phyloP scores from a whole-genome alignment of 2,113 vertebrate genomes.

The Megaleporinus macrocephalus region DNA sequence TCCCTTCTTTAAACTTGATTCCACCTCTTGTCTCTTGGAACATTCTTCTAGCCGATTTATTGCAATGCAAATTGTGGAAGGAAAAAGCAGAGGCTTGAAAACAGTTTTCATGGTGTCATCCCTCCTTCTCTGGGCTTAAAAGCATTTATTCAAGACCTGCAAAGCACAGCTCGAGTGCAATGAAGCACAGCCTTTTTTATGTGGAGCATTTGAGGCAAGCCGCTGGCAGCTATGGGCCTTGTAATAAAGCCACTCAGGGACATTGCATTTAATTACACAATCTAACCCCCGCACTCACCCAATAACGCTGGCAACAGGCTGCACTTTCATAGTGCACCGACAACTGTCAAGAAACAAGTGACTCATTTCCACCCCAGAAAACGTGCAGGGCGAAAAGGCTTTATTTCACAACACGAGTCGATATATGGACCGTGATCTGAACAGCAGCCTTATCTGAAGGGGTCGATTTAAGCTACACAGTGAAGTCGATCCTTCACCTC shows the following conservation, averaged over 20 bases:
- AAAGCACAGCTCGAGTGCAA: slow-evolving; percentile 23
- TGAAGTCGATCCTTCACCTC: slow-evolving; percentile 22
- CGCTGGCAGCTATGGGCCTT: slow-evolving; percentile 15
- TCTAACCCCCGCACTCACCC: slow-evolving; percentile 28
- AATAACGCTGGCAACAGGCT: neutral
- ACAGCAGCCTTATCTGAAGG: slow-evolving; percentile 25
- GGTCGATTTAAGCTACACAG: slow-evolving; percentile 15
- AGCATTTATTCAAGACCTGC: slow-evolving; percentile 28
- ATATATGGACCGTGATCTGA: slow-evolving; percentile 38
- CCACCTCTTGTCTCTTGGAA: no score
- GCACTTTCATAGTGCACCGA: neutral
- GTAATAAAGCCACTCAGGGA: slow-evolving; percentile 48
- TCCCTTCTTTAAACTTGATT: neutral
- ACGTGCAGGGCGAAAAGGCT: slow-evolving; percentile 29
- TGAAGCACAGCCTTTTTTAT: slow-evolving; percentile 3
- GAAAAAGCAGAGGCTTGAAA: neutral
- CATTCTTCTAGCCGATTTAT: neutral
- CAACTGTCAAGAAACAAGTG: slow-evolving; percentile 19
- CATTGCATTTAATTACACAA: slow-evolving; percentile 46
- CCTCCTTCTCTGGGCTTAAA: slow-evolving; percentile 20
- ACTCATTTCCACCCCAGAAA: neutral
- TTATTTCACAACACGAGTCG: slow-evolving; percentile 22
- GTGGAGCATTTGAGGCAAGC: slow-evolving; percentile 21
- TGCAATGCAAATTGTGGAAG: slow-evolving; percentile 4
- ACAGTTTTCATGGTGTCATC: neutral